phyloP scores from a whole-genome alignment of 2,888 invertebrate genomes.

The Tenthredo livida region DNA sequence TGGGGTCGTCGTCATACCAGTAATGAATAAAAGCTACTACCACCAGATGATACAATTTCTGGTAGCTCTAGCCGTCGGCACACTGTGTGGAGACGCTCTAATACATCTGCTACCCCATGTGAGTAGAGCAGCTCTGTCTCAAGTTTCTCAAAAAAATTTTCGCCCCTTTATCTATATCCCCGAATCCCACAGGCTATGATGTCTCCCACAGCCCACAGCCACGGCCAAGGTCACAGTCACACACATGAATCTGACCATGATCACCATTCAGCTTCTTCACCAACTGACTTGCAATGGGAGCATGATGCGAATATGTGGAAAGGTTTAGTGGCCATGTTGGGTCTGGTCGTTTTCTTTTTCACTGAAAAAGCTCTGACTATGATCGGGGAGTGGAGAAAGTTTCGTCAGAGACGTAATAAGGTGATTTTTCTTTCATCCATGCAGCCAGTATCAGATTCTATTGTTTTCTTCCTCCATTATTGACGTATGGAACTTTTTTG shows the following conservation, averaged over 20 bases:
- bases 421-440: constrained; percentile 75
- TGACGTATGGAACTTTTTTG: constrained; percentile 25
- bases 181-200: constrained; percentile 77
- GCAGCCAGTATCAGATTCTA: neutral
- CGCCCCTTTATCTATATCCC: neutral
- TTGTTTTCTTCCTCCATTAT: neutral
- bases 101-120: constrained; percentile 95
- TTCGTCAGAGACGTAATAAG: constrained; percentile 85
- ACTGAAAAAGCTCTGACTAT: constrained; percentile 91
- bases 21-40: constrained; percentile 93
- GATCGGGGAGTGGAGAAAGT: constrained; percentile 90
- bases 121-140: constrained; percentile 66
- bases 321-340: constrained; percentile 90
- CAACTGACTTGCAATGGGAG: constrained; percentile 62
- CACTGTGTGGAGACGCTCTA: constrained; percentile 94
- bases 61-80: constrained; percentile 95
- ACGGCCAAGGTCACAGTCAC: constrained; percentile 66
- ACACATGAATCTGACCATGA: constrained; percentile 65
- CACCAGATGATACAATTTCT: constrained; percentile 94
- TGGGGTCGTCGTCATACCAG: constrained; percentile 93
- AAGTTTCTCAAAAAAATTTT: neutral
- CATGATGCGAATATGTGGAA: constrained; percentile 90
- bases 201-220: constrained; percentile 69
- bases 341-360: constrained; percentile 94
- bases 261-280: constrained; percentile 54